A percentile compares a stretch with the other conserved stretches of the same genome.
Conservation (phyloP, 2,888 invertebrate species). For the Drosophila sordidapex region DNA sequence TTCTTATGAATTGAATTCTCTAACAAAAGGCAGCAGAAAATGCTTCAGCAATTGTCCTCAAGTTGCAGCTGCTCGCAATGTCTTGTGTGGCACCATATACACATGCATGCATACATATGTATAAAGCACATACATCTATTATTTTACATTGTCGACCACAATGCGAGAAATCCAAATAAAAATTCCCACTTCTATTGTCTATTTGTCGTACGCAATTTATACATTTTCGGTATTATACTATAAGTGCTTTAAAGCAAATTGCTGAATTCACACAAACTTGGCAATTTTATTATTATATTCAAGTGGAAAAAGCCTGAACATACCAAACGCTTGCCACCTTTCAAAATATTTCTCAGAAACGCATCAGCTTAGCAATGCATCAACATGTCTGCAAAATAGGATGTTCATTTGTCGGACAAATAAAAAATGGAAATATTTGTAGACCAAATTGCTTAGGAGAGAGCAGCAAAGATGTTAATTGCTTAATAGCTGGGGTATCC, state of each 20-base stretch:
- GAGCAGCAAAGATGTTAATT: background rate
- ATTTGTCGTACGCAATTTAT: slow-evolving; percentile 20
- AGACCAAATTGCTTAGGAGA: background rate
- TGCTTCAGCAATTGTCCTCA: slow-evolving; percentile 45
- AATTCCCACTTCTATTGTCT: slow-evolving; percentile 37
- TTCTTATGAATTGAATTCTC: slow-evolving; percentile 56
- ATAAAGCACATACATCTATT: slow-evolving; percentile 18
- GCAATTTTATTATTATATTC: slow-evolving; percentile 4
- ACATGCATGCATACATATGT: background rate
- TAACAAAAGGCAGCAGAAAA: slow-evolving; percentile 44
- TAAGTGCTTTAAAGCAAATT: slow-evolving; percentile 36
- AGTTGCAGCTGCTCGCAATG: slow-evolving; percentile 26
- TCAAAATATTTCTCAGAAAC: slow-evolving; percentile 18
- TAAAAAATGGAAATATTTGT: slow-evolving; percentile 30
- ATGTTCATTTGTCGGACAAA: slow-evolving; percentile 30
- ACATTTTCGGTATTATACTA: slow-evolving; percentile 29
- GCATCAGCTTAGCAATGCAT: slow-evolving; percentile 32
- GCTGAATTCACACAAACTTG: slow-evolving; percentile 26
- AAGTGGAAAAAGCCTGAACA: background rate
- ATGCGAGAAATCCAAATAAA: slow-evolving; percentile 49
- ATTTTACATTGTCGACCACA: slow-evolving; percentile 50
- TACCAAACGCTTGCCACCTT: background rate
- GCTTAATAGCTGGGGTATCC: background rate
- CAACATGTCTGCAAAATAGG: slow-evolving; percentile 33
- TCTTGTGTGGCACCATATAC: slow-evolving; percentile 4